phyloP scores from a whole-genome alignment of 2,113 vertebrate genomes.

The Alligator mississippiensis region DNA sequence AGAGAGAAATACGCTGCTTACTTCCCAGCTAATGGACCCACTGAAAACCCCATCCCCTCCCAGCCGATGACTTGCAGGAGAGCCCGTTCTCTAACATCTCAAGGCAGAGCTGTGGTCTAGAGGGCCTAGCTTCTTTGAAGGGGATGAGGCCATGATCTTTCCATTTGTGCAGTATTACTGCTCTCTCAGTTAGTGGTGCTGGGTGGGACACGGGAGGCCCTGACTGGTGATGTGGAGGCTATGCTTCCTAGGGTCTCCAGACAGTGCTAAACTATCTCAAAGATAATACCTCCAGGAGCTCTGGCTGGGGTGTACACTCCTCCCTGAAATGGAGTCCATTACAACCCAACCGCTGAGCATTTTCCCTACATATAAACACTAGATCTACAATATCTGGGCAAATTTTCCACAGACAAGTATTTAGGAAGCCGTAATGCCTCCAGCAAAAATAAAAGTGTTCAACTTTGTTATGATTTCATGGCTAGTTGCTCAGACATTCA shows the following conservation, averaged over 20 bases:
- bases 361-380: fast-evolving
- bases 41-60: fast-evolving
- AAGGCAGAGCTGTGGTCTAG: not conserved
- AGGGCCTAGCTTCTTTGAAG: not conserved
- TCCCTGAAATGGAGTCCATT: not conserved
- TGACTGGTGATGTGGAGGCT: not conserved
- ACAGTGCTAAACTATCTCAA: fast-evolving
- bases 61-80: not conserved
- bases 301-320: fast-evolving
- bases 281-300: not conserved
- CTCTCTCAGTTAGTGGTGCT: not conserved
- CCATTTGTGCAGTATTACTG: not conserved
- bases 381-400: fast-evolving
- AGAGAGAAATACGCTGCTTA: fast-evolving
- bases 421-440: not conserved
- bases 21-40: not conserved
- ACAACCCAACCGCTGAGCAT: fast-evolving
- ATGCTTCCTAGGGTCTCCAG: not conserved
- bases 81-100: fast-evolving
- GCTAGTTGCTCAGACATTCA: conserved; percentile 76
- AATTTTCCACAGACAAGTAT: not conserved
- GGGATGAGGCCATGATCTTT: not conserved
- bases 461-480: conserved; percentile 73
- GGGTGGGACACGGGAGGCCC: not conserved
- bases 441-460: conserved; percentile 25